Base-by-base conservation (phyloP, 2,113 vertebrate genomes). In the Myiagra hebetior region DNA sequence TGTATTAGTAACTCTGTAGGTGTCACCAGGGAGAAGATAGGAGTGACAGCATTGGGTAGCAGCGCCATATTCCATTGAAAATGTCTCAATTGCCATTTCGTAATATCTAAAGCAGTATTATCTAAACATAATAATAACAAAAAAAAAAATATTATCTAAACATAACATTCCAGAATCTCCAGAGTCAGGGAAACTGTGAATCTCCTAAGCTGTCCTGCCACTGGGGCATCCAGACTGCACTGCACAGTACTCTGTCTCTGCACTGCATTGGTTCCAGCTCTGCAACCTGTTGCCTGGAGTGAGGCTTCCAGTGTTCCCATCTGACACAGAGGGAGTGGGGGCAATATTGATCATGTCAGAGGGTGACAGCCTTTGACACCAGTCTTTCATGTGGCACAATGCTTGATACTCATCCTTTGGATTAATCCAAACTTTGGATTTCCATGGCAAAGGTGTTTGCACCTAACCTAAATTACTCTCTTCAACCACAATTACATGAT, bases 281-380 rank as follows among this genome's bases (percentile, higher is more conserved):
- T 21, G 18, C 14, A 42, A 31, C 16, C 41, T 52, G 22, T 20
- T 59, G 16, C 10, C 23, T 74, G 42, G 50, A 85, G 21, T 7
- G 62, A 59, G 62, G 12, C 4, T 59, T 63, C 23, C 42, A 63
- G 18, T 28, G 27, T 6, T 79, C 44, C 21, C 14, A 12, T 16
- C 8, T 37, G 41, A 55, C 14, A 30, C 0, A 0, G 13, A 79
- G 30, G 19, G 8, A 37, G 4, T 8, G 3, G 30, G 17, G 22
- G 11, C 2, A 76, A 21, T 24, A 75, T 0, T 80, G 27, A 76
- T 44, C 6, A 11, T 9, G 13, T 59, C 55, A 60, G 47, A 77
- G 37, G 30, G 6, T 14, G 21, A 20, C 37, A 73, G 44, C 12
- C 19, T 78, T 70, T 72, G 57, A 31, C 21, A 52, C 2, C 7